Percentiles rank a stretch among this genome's conserved stretches.
These are phyloP conservation scores for Anagrus nilaparvatae DNA, from an alignment of 1,140 invertebrate species.

Conservation along the genomic window DNA sequence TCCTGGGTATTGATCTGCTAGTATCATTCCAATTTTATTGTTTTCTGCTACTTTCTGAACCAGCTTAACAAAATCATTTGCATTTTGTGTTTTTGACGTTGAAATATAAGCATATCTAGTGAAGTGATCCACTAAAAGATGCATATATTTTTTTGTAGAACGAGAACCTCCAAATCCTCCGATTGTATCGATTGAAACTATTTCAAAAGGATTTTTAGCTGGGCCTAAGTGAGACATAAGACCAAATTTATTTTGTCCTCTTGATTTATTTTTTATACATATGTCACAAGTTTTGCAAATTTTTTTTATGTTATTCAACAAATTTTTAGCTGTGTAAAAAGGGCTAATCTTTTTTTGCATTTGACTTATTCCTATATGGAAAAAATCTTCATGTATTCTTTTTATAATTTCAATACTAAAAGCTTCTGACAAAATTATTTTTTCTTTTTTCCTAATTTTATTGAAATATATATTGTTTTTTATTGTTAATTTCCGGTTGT, in stretches of 20 bases:
- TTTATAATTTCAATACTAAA: slow-evolving; percentile 15
- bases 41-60: slow-evolving; percentile 19
- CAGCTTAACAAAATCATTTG: slow-evolving; percentile 32
- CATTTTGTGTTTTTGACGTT: slow-evolving; percentile 27
- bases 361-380: slow-evolving; percentile 8
- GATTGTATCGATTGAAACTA: slow-evolving; percentile 29
- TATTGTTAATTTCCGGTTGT: background rate
- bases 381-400: slow-evolving; percentile 2
- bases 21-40: slow-evolving; percentile 20
- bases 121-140: slow-evolving; percentile 25
- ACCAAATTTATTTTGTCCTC: slow-evolving; percentile 12
- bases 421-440: slow-evolving; percentile 1
- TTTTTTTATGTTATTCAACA: slow-evolving; percentile 10
- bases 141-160: slow-evolving; percentile 28
- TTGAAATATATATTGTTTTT: slow-evolving; percentile 1
- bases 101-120: slow-evolving; percentile 27
- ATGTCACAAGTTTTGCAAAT: slow-evolving; percentile 10
- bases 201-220: slow-evolving; percentile 27
- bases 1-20: slow-evolving; percentile 18
- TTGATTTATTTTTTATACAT: slow-evolving; percentile 19
- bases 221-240: slow-evolving; percentile 20
- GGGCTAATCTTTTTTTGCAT: slow-evolving; percentile 12
- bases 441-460: background rate
- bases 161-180: slow-evolving; percentile 24
- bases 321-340: slow-evolving; percentile 12